Conservation (phyloP, 92 coral and sea anemone genomes). For the Plumapathes pennacea region DNA sequence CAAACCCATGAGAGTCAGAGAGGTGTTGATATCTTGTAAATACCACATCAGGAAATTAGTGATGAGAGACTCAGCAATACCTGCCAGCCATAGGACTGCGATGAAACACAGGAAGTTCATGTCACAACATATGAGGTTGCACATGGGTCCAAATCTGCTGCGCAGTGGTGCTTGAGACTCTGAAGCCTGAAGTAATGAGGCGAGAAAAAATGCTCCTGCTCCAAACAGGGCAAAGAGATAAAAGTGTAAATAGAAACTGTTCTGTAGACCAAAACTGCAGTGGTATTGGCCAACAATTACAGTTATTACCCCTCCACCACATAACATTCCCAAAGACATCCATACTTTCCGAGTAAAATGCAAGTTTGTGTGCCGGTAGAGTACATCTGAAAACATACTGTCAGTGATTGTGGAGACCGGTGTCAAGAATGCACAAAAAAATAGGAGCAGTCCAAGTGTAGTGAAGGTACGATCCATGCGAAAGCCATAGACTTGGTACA, state of each 20-base stretch:
- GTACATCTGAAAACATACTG: conserved; percentile 63
- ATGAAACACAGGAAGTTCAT: conserved; percentile 66
- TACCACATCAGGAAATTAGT: conserved; percentile 96
- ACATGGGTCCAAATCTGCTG: conserved; percentile 65
- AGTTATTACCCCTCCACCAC: conserved; percentile 68
- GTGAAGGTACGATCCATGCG: conserved; percentile 65
- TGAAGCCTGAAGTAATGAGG: conserved; percentile 56
- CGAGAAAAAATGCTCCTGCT: conserved; percentile 65
- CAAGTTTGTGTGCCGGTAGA: conserved; percentile 55
- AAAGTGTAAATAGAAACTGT: conserved; percentile 86
- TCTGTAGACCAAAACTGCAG: conserved; percentile 64
- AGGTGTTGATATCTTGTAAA: conserved; percentile 79
- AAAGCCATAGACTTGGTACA: conserved; percentile 59
- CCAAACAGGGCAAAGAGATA: conserved; percentile 67
- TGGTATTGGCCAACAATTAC: conserved; percentile 67
- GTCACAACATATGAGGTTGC: conserved; percentile 65
- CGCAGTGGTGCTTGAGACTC: conserved; percentile 68
- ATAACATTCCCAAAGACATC: conserved; percentile 64
- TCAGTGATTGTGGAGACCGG: conserved; percentile 65
- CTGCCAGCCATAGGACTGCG: conserved; percentile 69
- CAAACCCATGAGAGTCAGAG: conserved; percentile 74
- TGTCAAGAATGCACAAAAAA: conserved; percentile 72
- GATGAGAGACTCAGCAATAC: conserved; percentile 90
- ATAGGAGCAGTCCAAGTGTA: conserved; percentile 46
- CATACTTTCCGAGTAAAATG: conserved; percentile 43